These are phyloP conservation scores for Zapornia atra DNA, from an alignment of 2,113 vertebrate species.

Conservation along the genomic window DNA sequence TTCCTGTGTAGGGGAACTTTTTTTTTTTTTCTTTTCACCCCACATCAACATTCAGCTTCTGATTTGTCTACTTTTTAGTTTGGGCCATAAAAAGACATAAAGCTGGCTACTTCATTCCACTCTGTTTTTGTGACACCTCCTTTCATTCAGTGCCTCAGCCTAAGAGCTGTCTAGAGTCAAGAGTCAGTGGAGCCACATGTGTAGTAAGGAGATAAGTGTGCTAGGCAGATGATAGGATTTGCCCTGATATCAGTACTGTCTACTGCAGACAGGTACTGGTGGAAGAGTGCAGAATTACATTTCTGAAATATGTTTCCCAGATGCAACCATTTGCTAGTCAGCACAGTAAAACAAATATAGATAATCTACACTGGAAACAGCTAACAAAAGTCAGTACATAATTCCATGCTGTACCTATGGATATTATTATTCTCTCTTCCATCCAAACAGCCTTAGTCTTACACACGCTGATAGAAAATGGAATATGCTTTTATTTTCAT, in stretches of 20 bases:
- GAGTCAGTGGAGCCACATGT: not conserved
- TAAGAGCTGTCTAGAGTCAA: not conserved
- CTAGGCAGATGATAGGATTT: not conserved
- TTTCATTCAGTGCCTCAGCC: not conserved
- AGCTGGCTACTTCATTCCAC: not conserved
- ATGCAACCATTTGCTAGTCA: not conserved
- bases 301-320: not conserved
- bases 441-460: not conserved
- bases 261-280: not conserved
- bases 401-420: not conserved
- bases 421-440: not conserved
- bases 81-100: not conserved
- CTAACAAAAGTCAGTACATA: not conserved
- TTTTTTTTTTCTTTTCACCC: too few species aligned
- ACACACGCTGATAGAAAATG: not conserved
- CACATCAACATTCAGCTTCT: not conserved
- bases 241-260: not conserved
- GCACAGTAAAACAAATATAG: not conserved
- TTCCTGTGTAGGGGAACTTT: not conserved
- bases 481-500: conserved; percentile 11
- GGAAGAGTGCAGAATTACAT: not conserved
- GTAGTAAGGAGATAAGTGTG: not conserved
- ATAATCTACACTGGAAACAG: not conserved
- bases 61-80: not conserved
- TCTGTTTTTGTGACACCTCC: not conserved